Evolutionary conservation across 2,797 vertebrate genomes (phyloP).

Genomic region (Peromyscus melanophrys): DNA sequence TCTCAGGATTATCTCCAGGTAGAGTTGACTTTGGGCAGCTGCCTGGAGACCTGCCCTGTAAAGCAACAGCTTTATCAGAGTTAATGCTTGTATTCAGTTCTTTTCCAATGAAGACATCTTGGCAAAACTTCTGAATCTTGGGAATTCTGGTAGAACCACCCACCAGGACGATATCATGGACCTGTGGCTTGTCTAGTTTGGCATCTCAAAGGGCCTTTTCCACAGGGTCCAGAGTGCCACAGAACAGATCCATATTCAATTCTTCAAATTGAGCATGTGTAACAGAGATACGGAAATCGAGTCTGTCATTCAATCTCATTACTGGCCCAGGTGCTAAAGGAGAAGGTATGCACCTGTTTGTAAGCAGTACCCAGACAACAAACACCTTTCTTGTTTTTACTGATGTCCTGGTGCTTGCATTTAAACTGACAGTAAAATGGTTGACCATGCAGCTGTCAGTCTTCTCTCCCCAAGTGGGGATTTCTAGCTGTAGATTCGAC

Average conservation of each 20-base stretch:
- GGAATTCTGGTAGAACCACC: not conserved
- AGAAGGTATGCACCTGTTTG: not conserved
- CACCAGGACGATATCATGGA: not conserved
- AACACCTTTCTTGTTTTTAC: not conserved
- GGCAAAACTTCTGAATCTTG: not conserved
- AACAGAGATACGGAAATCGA: not conserved
- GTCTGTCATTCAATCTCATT: not conserved
- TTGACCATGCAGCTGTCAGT: not conserved
- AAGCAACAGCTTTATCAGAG: not conserved
- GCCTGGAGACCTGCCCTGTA: not conserved
- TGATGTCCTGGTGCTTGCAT: not conserved
- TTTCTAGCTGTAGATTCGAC: not conserved
- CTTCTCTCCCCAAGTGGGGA: not conserved
- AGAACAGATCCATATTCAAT: not conserved
- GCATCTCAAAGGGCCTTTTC: not conserved
- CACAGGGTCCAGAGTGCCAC: not conserved
- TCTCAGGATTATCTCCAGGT: not conserved
- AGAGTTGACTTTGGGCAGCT: not conserved
- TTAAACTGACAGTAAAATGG: not conserved
- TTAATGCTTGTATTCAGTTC: not conserved
- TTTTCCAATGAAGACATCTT: not conserved
- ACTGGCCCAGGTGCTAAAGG: not conserved
- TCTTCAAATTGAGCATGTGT: not conserved
- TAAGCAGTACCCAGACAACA: not conserved
- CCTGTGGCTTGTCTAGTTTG: not conserved